Evolutionary conservation across 2,113 vertebrate species (phyloP).

Genomic region (Nycticorax nycticorax): DNA sequence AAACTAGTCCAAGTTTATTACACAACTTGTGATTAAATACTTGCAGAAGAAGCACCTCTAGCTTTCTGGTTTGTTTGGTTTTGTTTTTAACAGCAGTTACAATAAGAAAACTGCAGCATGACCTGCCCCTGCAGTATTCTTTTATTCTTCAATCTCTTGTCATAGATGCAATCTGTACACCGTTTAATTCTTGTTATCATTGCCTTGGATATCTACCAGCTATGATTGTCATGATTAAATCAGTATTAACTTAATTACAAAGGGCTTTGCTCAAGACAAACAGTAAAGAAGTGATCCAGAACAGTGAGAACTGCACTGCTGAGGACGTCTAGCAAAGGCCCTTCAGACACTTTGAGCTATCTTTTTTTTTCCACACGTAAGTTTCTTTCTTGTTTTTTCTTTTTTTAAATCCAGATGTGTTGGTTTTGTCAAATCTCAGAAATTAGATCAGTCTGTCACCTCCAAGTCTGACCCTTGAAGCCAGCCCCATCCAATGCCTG

Average conservation of each 20-base stretch:
- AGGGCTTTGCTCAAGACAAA: slow-evolving; percentile 57
- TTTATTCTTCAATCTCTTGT: slow-evolving; percentile 24
- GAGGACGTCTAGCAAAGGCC: slow-evolving; percentile 1
- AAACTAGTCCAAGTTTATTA: not conserved
- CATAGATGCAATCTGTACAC: not conserved
- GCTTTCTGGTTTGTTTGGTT: not conserved
- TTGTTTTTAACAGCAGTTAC: not conserved
- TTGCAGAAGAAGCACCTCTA: not conserved
- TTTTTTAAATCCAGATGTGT: not conserved
- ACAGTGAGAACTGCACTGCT: slow-evolving; percentile 41
- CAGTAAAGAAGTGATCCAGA: slow-evolving; percentile 30
- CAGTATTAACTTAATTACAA: slow-evolving; percentile 66
- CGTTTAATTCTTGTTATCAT: slow-evolving; percentile 42
- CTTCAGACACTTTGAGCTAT: not conserved
- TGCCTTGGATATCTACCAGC: slow-evolving; percentile 54
- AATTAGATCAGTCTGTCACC: slow-evolving; percentile 45
- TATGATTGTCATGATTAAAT: slow-evolving; percentile 60
- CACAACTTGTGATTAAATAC: not conserved
- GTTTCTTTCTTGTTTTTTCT: not conserved
- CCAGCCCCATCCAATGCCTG: not conserved
- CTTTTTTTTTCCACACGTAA: not conserved
- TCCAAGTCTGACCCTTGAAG: not conserved
- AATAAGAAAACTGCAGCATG: not conserved
- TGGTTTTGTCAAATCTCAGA: not conserved
- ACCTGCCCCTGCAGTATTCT: not conserved